Evolutionary conservation across 1,140 invertebrate species (phyloP).

Genomic region (Helicorthomorpha holstii): DNA sequence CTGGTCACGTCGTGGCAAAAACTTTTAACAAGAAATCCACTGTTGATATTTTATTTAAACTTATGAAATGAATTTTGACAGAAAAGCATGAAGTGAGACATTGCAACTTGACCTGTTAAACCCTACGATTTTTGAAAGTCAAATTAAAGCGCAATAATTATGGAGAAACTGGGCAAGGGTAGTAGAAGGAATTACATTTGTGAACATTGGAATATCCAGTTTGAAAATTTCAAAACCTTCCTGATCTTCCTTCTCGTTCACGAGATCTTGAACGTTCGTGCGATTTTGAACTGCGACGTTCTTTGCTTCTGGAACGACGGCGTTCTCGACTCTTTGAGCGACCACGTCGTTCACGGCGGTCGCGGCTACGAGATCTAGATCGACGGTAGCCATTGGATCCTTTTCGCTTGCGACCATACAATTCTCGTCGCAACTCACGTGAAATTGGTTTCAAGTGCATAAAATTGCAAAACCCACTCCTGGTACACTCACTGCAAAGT

Average conservation of each 20-base stretch:
- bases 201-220: too few relatives aligned
- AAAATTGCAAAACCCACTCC: slow-evolving; percentile 98
- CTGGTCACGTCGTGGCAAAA: too few relatives aligned
- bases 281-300: slow-evolving; percentile 14
- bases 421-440: slow-evolving; percentile 65
- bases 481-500: slow-evolving; percentile 64
- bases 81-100: too few relatives aligned
- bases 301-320: slow-evolving; percentile 11
- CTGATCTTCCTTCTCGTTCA: slow-evolving; percentile 9
- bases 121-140: too few relatives aligned
- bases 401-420: slow-evolving; percentile 34
- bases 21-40: too few relatives aligned
- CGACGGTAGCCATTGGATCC: slow-evolving; percentile 4
- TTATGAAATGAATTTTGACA: too few relatives aligned
- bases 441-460: slow-evolving; percentile 99
- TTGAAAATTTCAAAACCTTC: slow-evolving; percentile 8
- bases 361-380: slow-evolving; percentile 20
- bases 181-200: too few relatives aligned
- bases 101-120: too few relatives aligned
- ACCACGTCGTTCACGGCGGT: slow-evolving; percentile 16
- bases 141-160: too few relatives aligned
- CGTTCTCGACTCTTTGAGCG: slow-evolving; percentile 12
- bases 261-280: slow-evolving; percentile 5
- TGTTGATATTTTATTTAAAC: too few relatives aligned
- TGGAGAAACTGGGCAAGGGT: too few relatives aligned